These are phyloP conservation scores for Prochilodus magdalenae DNA, from an alignment of 2,113 vertebrate genomes.

Conservation along the genomic window DNA sequence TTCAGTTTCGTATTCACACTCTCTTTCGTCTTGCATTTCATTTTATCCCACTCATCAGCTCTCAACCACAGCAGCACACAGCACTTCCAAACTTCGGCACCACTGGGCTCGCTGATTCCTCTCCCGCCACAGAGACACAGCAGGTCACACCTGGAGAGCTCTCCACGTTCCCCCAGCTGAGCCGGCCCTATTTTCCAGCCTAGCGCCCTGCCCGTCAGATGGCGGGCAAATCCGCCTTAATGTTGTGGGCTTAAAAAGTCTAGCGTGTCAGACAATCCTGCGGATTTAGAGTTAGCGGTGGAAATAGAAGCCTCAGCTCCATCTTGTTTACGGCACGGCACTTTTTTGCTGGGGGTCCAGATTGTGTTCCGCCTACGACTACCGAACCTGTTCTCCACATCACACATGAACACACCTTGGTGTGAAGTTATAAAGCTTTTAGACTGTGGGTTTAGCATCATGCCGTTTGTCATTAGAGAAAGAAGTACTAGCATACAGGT, in stretches of 20 bases:
- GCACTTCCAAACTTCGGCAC: constrained; percentile 18
- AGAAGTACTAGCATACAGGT: too few relatives aligned
- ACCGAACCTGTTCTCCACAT: constrained; percentile 4
- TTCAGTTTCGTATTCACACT: background rate
- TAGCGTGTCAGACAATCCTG: constrained; percentile 49
- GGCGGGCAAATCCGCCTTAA: constrained; percentile 65
- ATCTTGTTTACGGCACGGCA: constrained; percentile 37
- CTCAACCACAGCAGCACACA: background rate
- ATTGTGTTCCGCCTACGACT: constrained; percentile 16
- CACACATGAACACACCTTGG: background rate
- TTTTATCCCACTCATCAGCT: background rate
- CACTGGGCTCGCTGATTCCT: constrained; percentile 11
- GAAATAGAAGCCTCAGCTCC: constrained; percentile 29
- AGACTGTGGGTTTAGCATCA: background rate
- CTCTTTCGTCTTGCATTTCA: background rate
- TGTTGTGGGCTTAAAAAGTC: constrained; percentile 54
- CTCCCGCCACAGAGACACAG: constrained; percentile 20
- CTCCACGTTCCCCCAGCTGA: constrained; percentile 36
- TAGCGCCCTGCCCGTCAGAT: constrained; percentile 54
- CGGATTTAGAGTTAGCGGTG: constrained; percentile 44
- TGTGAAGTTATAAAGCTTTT: background rate
- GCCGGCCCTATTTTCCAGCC: constrained; percentile 52
- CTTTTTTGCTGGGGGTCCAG: background rate
- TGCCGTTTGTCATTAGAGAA: background rate
- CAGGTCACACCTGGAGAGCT: constrained; percentile 47